phyloP scores from a whole-genome alignment of 2,113 vertebrate species.

The Psephotus haematonotus region DNA sequence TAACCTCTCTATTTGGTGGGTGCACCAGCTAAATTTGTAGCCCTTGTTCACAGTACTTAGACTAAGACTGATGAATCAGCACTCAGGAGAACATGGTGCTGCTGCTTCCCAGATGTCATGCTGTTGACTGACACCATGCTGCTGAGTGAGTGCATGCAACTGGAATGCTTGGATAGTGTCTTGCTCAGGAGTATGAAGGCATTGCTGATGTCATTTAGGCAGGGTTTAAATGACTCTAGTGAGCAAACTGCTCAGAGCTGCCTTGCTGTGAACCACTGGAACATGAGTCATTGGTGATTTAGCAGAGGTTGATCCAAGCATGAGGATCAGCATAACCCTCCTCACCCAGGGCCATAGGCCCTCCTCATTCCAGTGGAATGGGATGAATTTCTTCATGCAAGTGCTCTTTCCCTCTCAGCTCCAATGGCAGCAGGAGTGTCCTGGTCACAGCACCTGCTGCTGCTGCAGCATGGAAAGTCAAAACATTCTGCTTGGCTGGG shows the following conservation, averaged over 20 bases:
- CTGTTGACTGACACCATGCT: background rate
- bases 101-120: background rate
- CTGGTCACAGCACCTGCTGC: conserved; percentile 72
- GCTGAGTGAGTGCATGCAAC: background rate
- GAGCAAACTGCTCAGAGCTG: background rate
- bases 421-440: conserved; percentile 38
- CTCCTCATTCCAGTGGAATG: background rate
- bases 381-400: background rate
- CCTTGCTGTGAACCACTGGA: background rate
- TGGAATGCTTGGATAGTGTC: background rate
- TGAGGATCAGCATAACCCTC: background rate
- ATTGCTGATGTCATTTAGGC: background rate
- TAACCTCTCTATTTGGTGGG: background rate
- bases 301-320: background rate
- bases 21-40: background rate
- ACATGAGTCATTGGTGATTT: background rate
- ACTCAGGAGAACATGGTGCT: background rate
- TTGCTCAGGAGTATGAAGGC: background rate
- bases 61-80: background rate
- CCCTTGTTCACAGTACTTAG: background rate
- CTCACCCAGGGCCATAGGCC: background rate
- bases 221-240: background rate
- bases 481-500: conserved; percentile 78
- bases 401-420: conserved; percentile 18
- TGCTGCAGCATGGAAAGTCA: conserved; percentile 83